Evolutionary conservation across 2,888 invertebrate genomes (phyloP), one percentile per base, ranked within the genome.

Genomic region (Hipparchia sbordonii): DNA sequence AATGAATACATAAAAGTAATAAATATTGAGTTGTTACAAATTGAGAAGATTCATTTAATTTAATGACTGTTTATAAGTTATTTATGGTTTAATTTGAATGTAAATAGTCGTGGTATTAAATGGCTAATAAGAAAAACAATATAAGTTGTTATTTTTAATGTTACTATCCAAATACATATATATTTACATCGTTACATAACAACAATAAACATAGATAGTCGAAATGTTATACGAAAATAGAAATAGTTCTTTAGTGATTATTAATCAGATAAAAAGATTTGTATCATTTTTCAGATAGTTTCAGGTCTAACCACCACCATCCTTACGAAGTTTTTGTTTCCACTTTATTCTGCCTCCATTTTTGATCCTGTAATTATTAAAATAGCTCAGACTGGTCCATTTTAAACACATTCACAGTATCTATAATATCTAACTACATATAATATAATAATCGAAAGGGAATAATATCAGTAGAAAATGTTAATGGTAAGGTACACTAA

Each of bases 291-390:
- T 70, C 69, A 48, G 39, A 65, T 46, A 54, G 59, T 59, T 51
- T 63, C 87, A 86, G 85, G 59, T 54, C 66, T 46, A 54, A 33
- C 67, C 67, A 65, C 33, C 72, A 74, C 63, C 72, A n/a, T 60
- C 61, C 60, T 74, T 77, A 78, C 67, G 75, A 74, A 72, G 73
- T 77, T 72, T 77, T 77, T 76, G 85, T 81, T 83, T 92, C 92
- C 82, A 84, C 81, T 87, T 92, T 93, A 85, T 89, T 92, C 82
- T 91, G 92, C 83, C 93, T 85, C 93, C 93, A 93, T 83, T 92
- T 93, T 84, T 91, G 93, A 79, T 93, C 93, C 93, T 93, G 93
- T 79, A 92, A 93, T 85, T 80, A 78, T 73, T 72, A 71, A 77
- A 77, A 74, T 61, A 67, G 13, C 13, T 69, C 6, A 74, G 61